Evolutionary conservation across 2,113 vertebrate genomes (phyloP), one percentile per base, ranked within the genome.

Genomic region (Ptyas mucosa): DNA sequence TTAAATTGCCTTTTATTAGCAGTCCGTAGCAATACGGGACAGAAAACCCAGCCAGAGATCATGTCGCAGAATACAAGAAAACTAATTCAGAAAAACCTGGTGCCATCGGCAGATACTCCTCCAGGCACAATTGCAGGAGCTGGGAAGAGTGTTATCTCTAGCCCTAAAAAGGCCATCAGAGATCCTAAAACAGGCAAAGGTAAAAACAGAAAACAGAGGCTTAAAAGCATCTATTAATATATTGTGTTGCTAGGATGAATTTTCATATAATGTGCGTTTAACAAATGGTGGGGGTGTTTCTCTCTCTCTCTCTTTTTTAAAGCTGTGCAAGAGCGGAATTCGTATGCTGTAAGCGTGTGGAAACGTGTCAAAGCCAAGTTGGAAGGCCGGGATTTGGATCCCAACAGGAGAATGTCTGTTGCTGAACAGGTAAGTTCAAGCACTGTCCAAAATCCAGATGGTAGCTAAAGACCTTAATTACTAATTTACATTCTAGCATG

Each of bases 101-200:
- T 98, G 87, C 99, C 99, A 1, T 99, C 99, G 53, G 98, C 98
- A 53, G 99, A 99, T 96, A 99, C 99, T 92, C 99, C 99, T 46
- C 99, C 99, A 53, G 99, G 98, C 95, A 97, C 98, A 8, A 93
- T 98, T 95, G 96, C 98, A 90, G 97, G 98, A 93, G 97, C 98
- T 97, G 98, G 97, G 96, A 99, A 99, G 97, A 98, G 98, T 94
- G 97, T 99, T 93, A 98, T 98, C 95, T 99, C 98, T 94, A 99
- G 99, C 97, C 99, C 99, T 94, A 99, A 99, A 97, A 99, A 99
- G 96, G 99, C 99, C 0, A 98, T 98, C 92, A 98, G 99, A 92
- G 99, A 99, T 97, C 99, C 99, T 95, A 99, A 99, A 97, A 99
- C 99, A 52, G 99, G 99, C 93, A 99, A 99, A 99, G 99, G 99